Percentiles rank a stretch among this genome's conserved stretches.
Conservation (phyloP, 2,797 vertebrate species). For the Trichosurus vulpecula region DNA sequence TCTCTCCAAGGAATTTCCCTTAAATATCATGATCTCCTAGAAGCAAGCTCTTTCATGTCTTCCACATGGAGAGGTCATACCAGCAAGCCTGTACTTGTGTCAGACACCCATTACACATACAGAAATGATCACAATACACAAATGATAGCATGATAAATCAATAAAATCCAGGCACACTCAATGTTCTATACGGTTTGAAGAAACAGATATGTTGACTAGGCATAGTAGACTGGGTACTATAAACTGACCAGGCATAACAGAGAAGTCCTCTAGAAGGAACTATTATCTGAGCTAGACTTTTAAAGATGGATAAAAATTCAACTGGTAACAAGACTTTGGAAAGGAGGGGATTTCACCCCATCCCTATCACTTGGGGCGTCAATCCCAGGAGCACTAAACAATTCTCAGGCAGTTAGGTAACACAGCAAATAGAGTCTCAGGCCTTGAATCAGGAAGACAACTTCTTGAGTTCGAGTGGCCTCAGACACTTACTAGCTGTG, state of each 20-base stretch:
- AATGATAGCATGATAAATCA: background rate
- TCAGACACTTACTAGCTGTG: no score
- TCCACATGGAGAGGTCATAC: background rate
- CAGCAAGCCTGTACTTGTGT: background rate
- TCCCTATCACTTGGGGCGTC: background rate
- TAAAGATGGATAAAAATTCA: background rate
- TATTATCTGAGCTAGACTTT: background rate
- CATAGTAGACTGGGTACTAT: background rate
- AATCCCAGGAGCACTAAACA: background rate
- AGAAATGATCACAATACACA: background rate
- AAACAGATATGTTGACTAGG: background rate
- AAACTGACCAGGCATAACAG: background rate
- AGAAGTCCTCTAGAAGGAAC: background rate
- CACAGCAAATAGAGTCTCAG: background rate
- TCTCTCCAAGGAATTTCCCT: background rate
- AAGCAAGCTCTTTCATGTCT: background rate
- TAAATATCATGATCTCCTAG: background rate
- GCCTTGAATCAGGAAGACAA: background rate
- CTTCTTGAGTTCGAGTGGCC: background rate
- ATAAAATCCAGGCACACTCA: background rate
- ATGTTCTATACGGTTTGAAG: background rate
- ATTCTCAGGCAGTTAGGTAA: background rate
- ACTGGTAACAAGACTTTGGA: background rate
- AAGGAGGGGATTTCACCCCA: background rate
- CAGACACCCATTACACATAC: background rate